Evolutionary conservation across 2,113 vertebrate species (phyloP), one percentile per base, ranked within the genome.

Genomic region (Pachyramphus minor): DNA sequence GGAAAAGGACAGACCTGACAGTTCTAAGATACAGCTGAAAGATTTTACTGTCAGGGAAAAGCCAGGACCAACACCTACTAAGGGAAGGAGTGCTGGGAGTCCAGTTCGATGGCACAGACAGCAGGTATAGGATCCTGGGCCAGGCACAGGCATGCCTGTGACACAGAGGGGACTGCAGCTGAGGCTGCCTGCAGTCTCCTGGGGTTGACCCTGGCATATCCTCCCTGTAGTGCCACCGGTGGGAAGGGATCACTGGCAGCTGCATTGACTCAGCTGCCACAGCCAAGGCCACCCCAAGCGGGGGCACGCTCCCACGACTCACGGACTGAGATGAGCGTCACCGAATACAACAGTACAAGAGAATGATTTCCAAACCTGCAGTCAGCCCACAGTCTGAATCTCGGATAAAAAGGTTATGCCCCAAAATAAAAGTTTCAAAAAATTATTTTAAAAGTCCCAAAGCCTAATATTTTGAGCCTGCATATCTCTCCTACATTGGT

Each of bases 261-360:
- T 83, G 18, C 31, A 16, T 31, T 12, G 52, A 41, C 15, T 42
- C 28, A 53, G 24, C n/a, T 9, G 21, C 18, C 1, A 3, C 45
- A 56, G 55, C 12, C 16, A 62, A 3, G 37, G 16, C 18, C 12
- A 24, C 22, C 0, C 22, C 25, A 37, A 9, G 5, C 1, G 4
- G 28, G 4, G 16, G 3, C 41, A 39, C 5, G 16, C 1, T 72
- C 31, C 41, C 30, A 35, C 0, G 0, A 18, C 37, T 35, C 45
- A 35, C 44, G 35, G 1, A 37, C 11, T 19, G 9, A 4, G 1
- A 28, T 10, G 21, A 14, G 39, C 13, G 41, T 8, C 55, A 53
- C n/a, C n/a, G n/a, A n/a, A n/a, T n/a, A 19, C 67, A 37, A 31
- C 18, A n/a, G 10, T 3, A 4, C 9, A 47, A 4, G 17, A 33